phyloP scores from a whole-genome alignment of 1,140 invertebrate genomes.

The Arctopsyche grandis region DNA sequence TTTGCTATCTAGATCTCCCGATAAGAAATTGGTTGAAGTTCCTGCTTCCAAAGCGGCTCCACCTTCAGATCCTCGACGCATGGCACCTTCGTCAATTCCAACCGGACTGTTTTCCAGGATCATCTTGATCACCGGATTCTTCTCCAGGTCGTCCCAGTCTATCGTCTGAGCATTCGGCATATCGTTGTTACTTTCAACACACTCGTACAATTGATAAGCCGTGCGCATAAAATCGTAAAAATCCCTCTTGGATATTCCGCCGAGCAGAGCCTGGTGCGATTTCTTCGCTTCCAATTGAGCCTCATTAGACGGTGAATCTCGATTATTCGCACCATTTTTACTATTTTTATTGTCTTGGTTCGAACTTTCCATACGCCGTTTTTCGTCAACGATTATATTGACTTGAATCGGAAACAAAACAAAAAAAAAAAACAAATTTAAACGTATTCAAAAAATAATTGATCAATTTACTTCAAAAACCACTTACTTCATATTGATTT shows the following conservation, averaged over 20 bases:
- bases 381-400: neutral
- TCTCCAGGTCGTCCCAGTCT: conserved; percentile 71
- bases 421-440: no score
- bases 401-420: no score
- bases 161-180: conserved; percentile 68
- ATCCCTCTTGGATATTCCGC: conserved; percentile 72
- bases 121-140: conserved; percentile 60
- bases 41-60: conserved; percentile 31
- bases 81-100: conserved; percentile 20
- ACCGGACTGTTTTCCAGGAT: conserved; percentile 56
- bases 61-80: conserved; percentile 43
- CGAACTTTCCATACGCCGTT: neutral
- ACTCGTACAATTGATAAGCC: conserved; percentile 74
- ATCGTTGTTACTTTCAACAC: conserved; percentile 69
- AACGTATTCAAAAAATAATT: no score
- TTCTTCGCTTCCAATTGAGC: conserved; percentile 19
- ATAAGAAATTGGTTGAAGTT: conserved; percentile 32
- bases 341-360: neutral
- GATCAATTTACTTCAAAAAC: no score
- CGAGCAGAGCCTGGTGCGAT: neutral
- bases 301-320: neutral
- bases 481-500: no score
- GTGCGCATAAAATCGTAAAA: conserved; percentile 79
- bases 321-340: neutral
- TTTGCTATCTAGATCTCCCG: conserved; percentile 30